Evolutionary conservation across 2,797 vertebrate genomes (phyloP).

Genomic region (Tympanoctomys barrerae): DNA sequence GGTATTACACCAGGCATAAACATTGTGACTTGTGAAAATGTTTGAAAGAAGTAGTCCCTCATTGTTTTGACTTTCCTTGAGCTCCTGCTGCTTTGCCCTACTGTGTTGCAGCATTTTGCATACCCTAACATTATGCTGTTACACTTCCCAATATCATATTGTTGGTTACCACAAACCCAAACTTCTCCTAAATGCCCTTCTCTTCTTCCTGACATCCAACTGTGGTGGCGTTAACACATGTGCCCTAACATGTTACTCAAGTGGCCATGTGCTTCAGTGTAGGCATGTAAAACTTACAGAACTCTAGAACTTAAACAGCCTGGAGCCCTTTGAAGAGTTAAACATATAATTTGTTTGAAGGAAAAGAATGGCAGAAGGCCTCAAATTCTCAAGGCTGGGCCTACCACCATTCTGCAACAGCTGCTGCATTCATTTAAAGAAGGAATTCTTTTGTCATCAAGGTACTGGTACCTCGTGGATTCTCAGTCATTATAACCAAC

Average conservation of each 20-base stretch:
- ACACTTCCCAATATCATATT: background rate
- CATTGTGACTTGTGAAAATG: background rate
- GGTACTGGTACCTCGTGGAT: background rate
- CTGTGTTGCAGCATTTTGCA: rapidly evolving
- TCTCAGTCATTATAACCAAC: background rate
- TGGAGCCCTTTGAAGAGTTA: background rate
- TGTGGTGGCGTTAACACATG: background rate
- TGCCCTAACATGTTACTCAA: background rate
- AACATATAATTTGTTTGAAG: background rate
- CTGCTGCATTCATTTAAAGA: background rate
- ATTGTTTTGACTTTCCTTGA: background rate
- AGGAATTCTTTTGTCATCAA: background rate
- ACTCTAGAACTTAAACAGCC: background rate
- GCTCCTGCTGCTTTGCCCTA: rapidly evolving
- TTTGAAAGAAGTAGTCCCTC: background rate
- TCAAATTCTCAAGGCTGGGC: background rate
- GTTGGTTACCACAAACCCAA: background rate
- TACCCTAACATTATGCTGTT: background rate
- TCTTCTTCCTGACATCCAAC: background rate
- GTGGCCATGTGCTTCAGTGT: background rate
- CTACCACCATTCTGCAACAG: background rate
- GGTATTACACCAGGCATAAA: background rate
- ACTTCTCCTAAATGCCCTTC: background rate
- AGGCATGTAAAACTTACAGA: background rate
- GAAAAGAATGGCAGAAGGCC: background rate